A percentile compares a stretch with the other conserved stretches of the same genome.
These are phyloP conservation scores for Bovichtus variegatus DNA, from an alignment of 2,797 vertebrate species.

Conservation along the genomic window DNA sequence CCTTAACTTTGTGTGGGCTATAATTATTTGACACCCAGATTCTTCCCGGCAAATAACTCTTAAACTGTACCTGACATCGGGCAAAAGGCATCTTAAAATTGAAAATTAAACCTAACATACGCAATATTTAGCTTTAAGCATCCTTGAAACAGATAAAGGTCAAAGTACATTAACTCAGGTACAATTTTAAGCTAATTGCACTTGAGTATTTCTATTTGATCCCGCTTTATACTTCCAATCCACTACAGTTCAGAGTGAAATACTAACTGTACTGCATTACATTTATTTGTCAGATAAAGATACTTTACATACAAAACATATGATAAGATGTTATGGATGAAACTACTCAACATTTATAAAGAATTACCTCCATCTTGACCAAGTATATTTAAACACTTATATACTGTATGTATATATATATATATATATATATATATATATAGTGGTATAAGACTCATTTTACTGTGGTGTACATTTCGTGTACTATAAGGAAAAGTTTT, in stretches of 20 bases:
- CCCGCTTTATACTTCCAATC: neutral
- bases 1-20: accelerated
- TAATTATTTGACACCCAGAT: neutral
- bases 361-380: neutral
- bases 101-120: neutral
- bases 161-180: neutral
- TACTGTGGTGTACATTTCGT: neutral
- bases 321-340: neutral
- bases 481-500: neutral
- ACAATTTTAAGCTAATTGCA: neutral
- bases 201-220: neutral
- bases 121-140: neutral
- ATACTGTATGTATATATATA: neutral
- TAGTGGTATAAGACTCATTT: neutral
- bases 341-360: neutral
- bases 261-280: neutral
- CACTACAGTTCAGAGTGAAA: neutral
- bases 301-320: conserved; percentile 4
- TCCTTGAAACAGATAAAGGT: neutral
- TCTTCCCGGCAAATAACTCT: neutral
- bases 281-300: neutral
- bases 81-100: neutral
- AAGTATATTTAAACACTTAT: neutral
- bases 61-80: neutral
- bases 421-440: too few species aligned